These are phyloP conservation scores for Tenthredo notha DNA, from an alignment of 2,888 invertebrate species.

Conservation along the genomic window DNA sequence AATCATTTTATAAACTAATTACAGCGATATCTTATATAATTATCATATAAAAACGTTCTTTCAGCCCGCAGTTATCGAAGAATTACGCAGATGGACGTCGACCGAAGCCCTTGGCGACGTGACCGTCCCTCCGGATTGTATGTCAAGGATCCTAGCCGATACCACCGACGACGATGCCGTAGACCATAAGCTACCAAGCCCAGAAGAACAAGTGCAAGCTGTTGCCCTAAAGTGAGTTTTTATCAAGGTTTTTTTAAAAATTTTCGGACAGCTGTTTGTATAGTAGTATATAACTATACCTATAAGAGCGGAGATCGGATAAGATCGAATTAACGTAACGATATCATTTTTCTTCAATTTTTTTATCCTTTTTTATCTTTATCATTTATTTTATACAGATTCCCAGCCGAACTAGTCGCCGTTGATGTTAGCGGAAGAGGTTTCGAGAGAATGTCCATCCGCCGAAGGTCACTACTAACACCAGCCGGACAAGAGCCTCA, in stretches of 20 bases:
- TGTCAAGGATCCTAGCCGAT: slow-evolving; percentile 84
- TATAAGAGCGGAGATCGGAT: neutral
- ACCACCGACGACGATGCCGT: slow-evolving; percentile 85
- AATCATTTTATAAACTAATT: neutral
- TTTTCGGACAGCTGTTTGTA: neutral
- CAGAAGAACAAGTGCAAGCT: slow-evolving; percentile 91
- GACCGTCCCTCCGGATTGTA: slow-evolving; percentile 89
- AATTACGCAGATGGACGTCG: slow-evolving; percentile 92
- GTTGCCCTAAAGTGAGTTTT: slow-evolving; percentile 88
- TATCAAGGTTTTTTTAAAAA: neutral
- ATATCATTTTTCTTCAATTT: neutral
- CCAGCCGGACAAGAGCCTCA: slow-evolving; percentile 64
- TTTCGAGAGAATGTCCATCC: slow-evolving; percentile 93
- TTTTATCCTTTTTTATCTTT: neutral
- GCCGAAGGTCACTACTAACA: slow-evolving; percentile 89
- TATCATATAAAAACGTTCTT: slow-evolving; percentile 62
- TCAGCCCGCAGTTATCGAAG: slow-evolving; percentile 90
- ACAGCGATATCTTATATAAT: neutral
- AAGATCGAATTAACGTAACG: neutral
- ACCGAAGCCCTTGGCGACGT: slow-evolving; percentile 90
- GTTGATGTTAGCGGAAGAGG: slow-evolving; percentile 94
- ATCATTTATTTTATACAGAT: slow-evolving; percentile 80
- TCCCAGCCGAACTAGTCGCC: slow-evolving; percentile 92
- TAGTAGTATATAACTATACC: neutral
- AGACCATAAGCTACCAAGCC: slow-evolving; percentile 92